phyloP scores from a whole-genome alignment of 2,797 vertebrate genomes.

The Octomys mimax region DNA sequence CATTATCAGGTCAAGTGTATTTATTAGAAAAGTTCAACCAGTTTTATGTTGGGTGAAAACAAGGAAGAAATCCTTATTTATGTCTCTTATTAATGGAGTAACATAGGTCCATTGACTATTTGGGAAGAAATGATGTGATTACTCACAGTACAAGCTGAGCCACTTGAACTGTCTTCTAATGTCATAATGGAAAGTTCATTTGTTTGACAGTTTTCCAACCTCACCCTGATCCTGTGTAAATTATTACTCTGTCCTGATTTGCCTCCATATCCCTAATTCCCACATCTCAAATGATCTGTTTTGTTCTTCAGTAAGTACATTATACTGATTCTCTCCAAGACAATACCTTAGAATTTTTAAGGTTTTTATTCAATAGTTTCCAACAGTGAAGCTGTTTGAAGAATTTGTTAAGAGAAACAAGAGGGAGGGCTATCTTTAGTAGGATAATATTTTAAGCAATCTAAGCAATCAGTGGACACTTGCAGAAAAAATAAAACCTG shows the following conservation, averaged over 20 bases:
- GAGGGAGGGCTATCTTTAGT: background rate
- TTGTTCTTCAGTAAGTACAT: background rate
- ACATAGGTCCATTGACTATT: background rate
- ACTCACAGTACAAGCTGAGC: background rate
- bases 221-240: background rate
- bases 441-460: background rate
- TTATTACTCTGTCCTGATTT: background rate
- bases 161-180: background rate
- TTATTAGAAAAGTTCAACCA: conserved; percentile 42
- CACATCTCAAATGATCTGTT: background rate
- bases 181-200: background rate
- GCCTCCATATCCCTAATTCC: background rate
- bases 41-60: conserved; percentile 27
- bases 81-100: background rate
- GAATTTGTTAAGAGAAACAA: background rate
- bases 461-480: background rate
- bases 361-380: background rate
- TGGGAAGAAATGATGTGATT: background rate
- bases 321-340: conserved; percentile 25
- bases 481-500: background rate
- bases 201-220: background rate
- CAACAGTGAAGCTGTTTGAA: conserved; percentile 9
- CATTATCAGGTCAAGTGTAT: conserved; percentile 38
- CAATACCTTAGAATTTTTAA: background rate
- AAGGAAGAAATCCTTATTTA: background rate